Conservation (phyloP, 1,140 invertebrate species). For the Lepidurus couesii region DNA sequence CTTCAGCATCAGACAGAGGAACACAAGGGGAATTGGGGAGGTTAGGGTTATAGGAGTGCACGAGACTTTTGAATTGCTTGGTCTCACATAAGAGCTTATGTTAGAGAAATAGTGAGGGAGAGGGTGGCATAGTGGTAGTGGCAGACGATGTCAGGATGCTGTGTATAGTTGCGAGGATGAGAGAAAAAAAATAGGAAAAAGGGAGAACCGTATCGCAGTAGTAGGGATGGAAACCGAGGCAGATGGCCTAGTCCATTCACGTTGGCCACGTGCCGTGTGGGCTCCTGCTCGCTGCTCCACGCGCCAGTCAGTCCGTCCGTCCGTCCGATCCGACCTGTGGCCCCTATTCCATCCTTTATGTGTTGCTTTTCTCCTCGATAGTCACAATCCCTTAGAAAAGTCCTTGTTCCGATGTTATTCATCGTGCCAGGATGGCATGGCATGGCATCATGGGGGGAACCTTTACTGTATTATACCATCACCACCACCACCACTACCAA, state of each 20-base stretch:
- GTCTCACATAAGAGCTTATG: constrained; percentile 9
- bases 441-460: constrained; percentile 5
- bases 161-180: constrained; percentile 17
- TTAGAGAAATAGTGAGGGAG: constrained; percentile 7
- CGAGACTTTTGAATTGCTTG: constrained; percentile 10
- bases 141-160: constrained; percentile 17
- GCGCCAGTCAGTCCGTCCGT: constrained; percentile 12
- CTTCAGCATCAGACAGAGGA: background rate
- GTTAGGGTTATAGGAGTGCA: background rate
- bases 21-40: background rate
- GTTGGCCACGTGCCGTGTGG: constrained; percentile 17
- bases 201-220: background rate
- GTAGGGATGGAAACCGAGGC: constrained; percentile 12
- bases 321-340: constrained; percentile 16
- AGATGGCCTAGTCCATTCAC: constrained; percentile 14
- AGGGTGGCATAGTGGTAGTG: constrained; percentile 19
- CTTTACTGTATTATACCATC: background rate
- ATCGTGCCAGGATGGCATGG: constrained; percentile 11
- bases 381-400: constrained; percentile 19
- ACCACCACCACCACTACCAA: constrained; percentile 17
- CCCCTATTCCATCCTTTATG: constrained; percentile 14
- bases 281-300: constrained; percentile 17
- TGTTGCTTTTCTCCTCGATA: constrained; percentile 10
- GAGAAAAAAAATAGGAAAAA: background rate
- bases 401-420: constrained; percentile 15